Conservation (phyloP, 2,113 vertebrate genomes). For the Lagopus leucura region DNA sequence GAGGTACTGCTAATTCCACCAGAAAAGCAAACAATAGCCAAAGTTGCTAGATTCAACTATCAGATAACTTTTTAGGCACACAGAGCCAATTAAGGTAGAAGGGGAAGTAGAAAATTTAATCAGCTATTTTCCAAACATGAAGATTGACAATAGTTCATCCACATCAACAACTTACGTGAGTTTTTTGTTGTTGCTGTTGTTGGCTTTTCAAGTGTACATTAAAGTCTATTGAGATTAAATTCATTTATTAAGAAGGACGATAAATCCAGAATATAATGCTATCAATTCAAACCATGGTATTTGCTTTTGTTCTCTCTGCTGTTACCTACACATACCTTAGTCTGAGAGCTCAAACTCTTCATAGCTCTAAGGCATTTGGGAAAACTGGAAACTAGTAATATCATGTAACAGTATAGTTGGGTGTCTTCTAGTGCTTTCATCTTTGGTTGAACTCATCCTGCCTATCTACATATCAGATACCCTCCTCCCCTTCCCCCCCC, state of each 20-base stretch:
- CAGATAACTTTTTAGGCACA: background rate
- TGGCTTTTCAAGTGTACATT: background rate
- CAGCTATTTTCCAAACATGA: background rate
- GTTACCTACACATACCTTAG: background rate
- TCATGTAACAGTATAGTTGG: background rate
- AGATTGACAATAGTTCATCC: background rate
- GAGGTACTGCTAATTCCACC: background rate
- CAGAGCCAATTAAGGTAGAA: background rate
- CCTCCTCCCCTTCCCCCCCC: no score
- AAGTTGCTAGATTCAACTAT: background rate
- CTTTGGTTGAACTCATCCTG: background rate
- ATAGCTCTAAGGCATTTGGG: background rate
- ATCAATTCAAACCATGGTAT: background rate
- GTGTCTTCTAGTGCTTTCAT: background rate
- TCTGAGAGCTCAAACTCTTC: background rate
- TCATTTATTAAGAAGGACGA: background rate
- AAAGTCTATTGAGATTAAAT: background rate
- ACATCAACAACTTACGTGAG: background rate
- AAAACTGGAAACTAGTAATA: background rate
- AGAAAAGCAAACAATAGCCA: conserved; percentile 21
- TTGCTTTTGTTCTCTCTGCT: background rate
- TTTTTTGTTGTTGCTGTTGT: background rate
- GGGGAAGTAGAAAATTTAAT: background rate
- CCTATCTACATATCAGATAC: background rate
- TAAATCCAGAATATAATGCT: background rate